A percentile compares a stretch with the other conserved stretches of the same genome.
phyloP scores from a whole-genome alignment of 2,888 invertebrate genomes.

The Callyntrura guangdongensis region DNA sequence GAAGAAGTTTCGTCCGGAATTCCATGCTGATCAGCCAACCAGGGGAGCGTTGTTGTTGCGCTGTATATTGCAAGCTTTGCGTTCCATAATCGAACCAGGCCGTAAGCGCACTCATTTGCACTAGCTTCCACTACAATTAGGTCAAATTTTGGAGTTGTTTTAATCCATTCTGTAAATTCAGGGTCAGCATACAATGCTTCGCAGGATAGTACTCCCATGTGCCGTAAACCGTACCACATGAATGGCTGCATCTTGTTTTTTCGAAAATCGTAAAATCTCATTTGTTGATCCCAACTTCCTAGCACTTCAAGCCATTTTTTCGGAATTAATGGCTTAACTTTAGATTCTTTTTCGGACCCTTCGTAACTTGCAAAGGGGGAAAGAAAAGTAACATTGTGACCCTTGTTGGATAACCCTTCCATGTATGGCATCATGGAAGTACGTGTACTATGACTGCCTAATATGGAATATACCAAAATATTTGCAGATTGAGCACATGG shows the following conservation, averaged over 20 bases:
- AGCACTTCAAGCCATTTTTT: constrained; percentile 23
- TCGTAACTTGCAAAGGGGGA: constrained; percentile 31
- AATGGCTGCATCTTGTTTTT: not conserved
- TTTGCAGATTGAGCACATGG: constrained; percentile 13
- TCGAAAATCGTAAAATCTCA: constrained; percentile 31
- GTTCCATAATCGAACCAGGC: constrained; percentile 72
- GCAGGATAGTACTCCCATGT: constrained; percentile 44
- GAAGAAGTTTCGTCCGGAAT: constrained; percentile 71
- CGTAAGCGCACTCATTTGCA: constrained; percentile 79
- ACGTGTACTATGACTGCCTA: constrained; percentile 50
- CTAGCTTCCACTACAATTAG: constrained; percentile 78
- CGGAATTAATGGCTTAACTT: not conserved
- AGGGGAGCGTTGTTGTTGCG: constrained; percentile 69
- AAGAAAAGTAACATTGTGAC: constrained; percentile 59
- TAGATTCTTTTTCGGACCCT: constrained; percentile 24
- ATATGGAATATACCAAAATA: constrained; percentile 24
- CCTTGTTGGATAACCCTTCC: constrained; percentile 52
- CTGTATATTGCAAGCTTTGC: constrained; percentile 73
- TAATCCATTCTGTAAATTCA: constrained; percentile 72
- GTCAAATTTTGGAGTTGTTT: constrained; percentile 71
- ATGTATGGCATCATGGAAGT: constrained; percentile 53
- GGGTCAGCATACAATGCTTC: constrained; percentile 51
- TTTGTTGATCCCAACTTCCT: constrained; percentile 62
- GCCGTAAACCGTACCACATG: constrained; percentile 6
- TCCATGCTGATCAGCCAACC: constrained; percentile 76